Percentiles rank a stretch among this genome's conserved stretches.
Conservation (phyloP, 2,888 invertebrate genomes). For the Eupithecia exiguata region DNA sequence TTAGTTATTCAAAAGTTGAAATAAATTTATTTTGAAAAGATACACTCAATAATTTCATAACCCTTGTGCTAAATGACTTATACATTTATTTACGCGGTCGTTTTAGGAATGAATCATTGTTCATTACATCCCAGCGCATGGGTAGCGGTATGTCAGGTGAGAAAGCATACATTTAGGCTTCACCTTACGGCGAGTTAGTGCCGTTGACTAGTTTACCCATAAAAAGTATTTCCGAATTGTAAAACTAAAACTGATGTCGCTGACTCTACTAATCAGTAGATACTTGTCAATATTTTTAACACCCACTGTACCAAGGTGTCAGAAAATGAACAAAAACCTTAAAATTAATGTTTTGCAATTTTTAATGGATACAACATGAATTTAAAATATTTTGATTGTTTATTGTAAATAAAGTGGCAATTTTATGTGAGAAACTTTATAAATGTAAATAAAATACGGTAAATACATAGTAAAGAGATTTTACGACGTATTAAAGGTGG, state of each 20-base stretch:
- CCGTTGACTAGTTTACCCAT: no score
- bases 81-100: no score
- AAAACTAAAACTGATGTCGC: background rate
- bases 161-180: no score
- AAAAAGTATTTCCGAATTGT: background rate
- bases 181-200: no score
- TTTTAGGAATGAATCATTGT: no score
- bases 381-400: slow-evolving; percentile 43
- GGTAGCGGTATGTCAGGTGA: no score
- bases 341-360: slow-evolving; percentile 51
- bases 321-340: slow-evolving; percentile 40
- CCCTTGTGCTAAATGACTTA: no score
- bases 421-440: slow-evolving; percentile 40
- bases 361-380: slow-evolving; percentile 27
- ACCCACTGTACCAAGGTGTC: slow-evolving; percentile 44
- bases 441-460: no score
- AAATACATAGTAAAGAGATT: slow-evolving; percentile 28
- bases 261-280: background rate
- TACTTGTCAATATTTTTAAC: slow-evolving; percentile 45
- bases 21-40: no score
- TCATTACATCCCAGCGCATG: no score
- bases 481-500: slow-evolving; percentile 39
- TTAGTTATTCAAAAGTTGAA: no score
- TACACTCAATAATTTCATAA: no score
- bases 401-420: slow-evolving; percentile 45